Conservation (phyloP, 2,888 invertebrate genomes). For the Euplexia lucipara region DNA sequence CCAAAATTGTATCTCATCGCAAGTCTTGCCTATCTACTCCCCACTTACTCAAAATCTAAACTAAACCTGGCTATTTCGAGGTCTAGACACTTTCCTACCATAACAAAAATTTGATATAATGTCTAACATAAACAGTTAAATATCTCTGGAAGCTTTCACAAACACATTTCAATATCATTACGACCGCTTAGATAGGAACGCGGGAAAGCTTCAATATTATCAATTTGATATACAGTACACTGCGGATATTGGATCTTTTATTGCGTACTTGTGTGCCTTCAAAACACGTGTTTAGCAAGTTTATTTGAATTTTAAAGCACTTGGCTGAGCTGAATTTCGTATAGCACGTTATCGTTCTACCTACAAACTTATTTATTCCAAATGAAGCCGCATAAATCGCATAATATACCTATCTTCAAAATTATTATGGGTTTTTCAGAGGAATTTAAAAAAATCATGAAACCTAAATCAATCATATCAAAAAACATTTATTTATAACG, state of each 20-base stretch:
- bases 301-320: constrained; percentile 20
- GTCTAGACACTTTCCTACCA: background rate
- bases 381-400: no score
- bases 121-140: background rate
- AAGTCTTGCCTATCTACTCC: no score
- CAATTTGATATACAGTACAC: constrained; percentile 11
- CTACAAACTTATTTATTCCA: no score
- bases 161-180: constrained; percentile 23
- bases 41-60: background rate
- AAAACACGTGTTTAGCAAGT: constrained; percentile 13
- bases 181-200: background rate
- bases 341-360: no score
- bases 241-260: constrained; percentile 27
- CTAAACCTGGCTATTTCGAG: background rate
- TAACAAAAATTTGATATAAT: background rate
- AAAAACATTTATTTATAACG: no score
- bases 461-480: no score
- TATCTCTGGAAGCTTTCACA: constrained; percentile 28
- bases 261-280: constrained; percentile 2
- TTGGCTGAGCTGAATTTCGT: background rate
- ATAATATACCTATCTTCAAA: no score
- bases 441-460: no score
- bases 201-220: constrained; percentile 34
- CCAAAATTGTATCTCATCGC: no score
- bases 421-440: no score